A percentile compares a stretch with the other conserved stretches of the same genome.
These are phyloP conservation scores for Dallia pectoralis DNA, from an alignment of 2,797 vertebrate species.

Conservation along the genomic window DNA sequence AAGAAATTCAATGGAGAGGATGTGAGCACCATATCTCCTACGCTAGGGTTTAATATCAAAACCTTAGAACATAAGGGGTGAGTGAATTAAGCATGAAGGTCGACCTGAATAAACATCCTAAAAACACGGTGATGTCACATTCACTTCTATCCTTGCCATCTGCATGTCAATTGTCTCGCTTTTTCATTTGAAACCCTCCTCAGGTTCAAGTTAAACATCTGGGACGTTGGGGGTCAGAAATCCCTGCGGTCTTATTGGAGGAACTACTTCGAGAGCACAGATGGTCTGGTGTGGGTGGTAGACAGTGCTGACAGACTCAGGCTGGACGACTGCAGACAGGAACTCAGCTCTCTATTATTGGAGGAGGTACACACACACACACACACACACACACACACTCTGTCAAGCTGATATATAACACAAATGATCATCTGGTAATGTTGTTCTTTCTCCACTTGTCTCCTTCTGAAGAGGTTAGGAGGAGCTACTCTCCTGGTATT, in stretches of 20 bases:
- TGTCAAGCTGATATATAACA: background rate
- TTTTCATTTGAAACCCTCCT: background rate
- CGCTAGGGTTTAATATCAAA: slow-evolving; percentile 92
- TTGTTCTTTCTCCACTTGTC: background rate
- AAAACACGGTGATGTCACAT: background rate
- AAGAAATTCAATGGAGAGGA: slow-evolving; percentile 94
- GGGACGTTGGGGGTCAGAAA: slow-evolving; percentile 93
- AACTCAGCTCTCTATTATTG: slow-evolving; percentile 78
- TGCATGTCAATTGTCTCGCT: no score
- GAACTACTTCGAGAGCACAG: slow-evolving; percentile 95
- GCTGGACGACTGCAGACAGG: slow-evolving; percentile 84
- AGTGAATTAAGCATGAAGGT: slow-evolving; percentile 10
- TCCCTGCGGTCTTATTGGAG: slow-evolving; percentile 92
- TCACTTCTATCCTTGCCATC: background rate
- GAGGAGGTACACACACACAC: slow-evolving; percentile 77
- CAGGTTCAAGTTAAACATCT: slow-evolving; percentile 91
- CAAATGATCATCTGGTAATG: background rate
- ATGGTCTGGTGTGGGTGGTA: slow-evolving; percentile 93
- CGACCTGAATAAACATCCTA: no score
- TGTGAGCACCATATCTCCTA: slow-evolving; percentile 89
- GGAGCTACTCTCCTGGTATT: slow-evolving; percentile 90
- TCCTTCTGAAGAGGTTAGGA: slow-evolving; percentile 76
- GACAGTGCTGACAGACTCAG: slow-evolving; percentile 88
- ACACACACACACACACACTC: background rate
- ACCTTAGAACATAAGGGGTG: slow-evolving; percentile 88